phyloP scores from a whole-genome alignment of 2,888 invertebrate species.

The Epistrophe grossulariae region DNA sequence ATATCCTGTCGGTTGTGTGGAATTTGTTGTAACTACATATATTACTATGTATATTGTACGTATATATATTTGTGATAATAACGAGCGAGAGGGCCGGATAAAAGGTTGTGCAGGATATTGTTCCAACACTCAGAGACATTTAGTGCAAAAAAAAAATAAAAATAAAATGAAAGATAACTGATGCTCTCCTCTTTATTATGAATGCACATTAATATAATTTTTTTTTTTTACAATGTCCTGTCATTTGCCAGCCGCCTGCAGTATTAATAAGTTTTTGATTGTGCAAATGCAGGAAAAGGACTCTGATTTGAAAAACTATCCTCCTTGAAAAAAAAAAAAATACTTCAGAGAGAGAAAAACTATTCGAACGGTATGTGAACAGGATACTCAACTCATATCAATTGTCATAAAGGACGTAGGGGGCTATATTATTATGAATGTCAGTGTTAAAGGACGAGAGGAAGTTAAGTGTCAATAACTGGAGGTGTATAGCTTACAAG shows the following conservation, averaged over 20 bases:
- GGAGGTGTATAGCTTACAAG: neutral
- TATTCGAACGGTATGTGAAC: slow-evolving; percentile 7
- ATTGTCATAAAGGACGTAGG: neutral
- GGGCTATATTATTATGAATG: neutral
- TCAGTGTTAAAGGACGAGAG: neutral
- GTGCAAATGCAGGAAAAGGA: slow-evolving; percentile 61
- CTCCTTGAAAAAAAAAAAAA: neutral
- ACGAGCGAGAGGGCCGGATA: slow-evolving; percentile 36
- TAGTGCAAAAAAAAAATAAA: slow-evolving; percentile 8
- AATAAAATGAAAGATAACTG: slow-evolving; percentile 38
- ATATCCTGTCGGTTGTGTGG: slow-evolving; percentile 67
- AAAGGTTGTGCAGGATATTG: slow-evolving; percentile 46
- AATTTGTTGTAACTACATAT: slow-evolving; percentile 61
- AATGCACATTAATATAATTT: slow-evolving; percentile 11
- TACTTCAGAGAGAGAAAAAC: slow-evolving; percentile 11
- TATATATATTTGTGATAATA: neutral
- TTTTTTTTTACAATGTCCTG: slow-evolving; percentile 27
- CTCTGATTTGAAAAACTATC: slow-evolving; percentile 58
- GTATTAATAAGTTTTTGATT: slow-evolving; percentile 72
- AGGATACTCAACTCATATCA: slow-evolving; percentile 10
- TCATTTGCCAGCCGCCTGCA: slow-evolving; percentile 59
- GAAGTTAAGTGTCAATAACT: neutral
- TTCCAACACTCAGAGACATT: neutral
- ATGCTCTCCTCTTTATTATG: slow-evolving; percentile 17
- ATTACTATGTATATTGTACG: neutral